A percentile compares a stretch with the other conserved stretches of the same genome.
These are phyloP conservation scores for Proterorhinus semilunaris DNA, from an alignment of 2,113 vertebrate genomes.

Conservation along the genomic window DNA sequence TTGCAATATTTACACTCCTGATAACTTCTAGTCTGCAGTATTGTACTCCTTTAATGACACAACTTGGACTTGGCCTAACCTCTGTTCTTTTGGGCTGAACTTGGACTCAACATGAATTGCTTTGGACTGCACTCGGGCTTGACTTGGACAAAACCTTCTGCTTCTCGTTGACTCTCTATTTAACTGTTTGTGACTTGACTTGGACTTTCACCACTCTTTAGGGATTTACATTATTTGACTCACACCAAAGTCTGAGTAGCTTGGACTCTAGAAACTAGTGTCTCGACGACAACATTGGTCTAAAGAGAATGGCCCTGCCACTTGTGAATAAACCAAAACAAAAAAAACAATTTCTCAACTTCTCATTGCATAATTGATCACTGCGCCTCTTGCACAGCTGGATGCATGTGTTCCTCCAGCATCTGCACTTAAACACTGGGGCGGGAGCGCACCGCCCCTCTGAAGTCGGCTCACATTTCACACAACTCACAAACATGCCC, in stretches of 20 bases:
- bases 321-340: neutral
- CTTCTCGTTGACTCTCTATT: too few relatives aligned
- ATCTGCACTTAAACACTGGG: slow-evolving; percentile 39
- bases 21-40: too few relatives aligned
- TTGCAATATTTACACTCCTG: too few relatives aligned
- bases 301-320: neutral
- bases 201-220: neutral
- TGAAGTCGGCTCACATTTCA: slow-evolving; percentile 45
- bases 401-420: slow-evolving; percentile 19
- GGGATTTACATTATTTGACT: neutral
- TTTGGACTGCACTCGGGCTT: too few relatives aligned
- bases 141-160: too few relatives aligned
- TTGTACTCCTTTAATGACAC: too few relatives aligned
- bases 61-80: too few relatives aligned
- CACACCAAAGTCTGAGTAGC: neutral
- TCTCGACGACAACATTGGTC: neutral
- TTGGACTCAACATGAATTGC: too few relatives aligned
- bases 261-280: neutral
- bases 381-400: neutral
- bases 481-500: slow-evolving; percentile 45
- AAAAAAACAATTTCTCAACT: neutral
- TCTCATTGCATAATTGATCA: neutral
- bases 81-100: too few relatives aligned
- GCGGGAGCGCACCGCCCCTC: slow-evolving; percentile 36
- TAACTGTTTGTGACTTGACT: too few relatives aligned